Evolutionary conservation across 2,113 vertebrate species (phyloP), one percentile per base, ranked within the genome.

Genomic region (Sciurus niger): DNA sequence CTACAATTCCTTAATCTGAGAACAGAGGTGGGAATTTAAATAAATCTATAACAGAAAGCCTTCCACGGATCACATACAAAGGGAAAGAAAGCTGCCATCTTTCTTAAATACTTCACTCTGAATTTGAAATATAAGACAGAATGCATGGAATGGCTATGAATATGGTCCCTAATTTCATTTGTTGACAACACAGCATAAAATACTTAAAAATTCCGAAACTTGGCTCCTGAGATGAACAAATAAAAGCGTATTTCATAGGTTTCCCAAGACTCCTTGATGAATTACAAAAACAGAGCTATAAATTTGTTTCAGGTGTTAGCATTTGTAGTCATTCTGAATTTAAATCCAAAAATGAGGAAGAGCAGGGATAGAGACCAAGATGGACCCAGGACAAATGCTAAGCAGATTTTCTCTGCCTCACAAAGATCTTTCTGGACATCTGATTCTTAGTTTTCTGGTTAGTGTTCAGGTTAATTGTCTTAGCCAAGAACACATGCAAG

Each of bases 221-320:
- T 82, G 32, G 8, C 32, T 95, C 76, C 95, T 95, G 87, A 82
- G 80, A 84, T 46, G 24, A 95, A 60, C 30, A 92, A 94, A 68
- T 25, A 73, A 73, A 73, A 89, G 34, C 4, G 8, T 74, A 84
- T 90, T 84, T 79, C 53, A 46, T 43, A 53, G 4, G 28, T 51
- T 89, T 43, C 24, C 73, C 67, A 65, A 79, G 55, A 68, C n/a
- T 95, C 13, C 63, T 76, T 53, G 60, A 67, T 48, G 13, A 90
- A 88, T 90, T 55, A 51, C 48, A n/a, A 77, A 94, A 83, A 68
- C 13, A 88, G 51, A 80, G 30, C 43, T 32, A 58, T 58, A 84
- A 79, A 76, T 93, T 83, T 58, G 22, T 60, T 55, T 30, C 55
- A 25, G 14, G 40, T 74, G 32, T 63, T 37, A 51, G 37, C 12